Evolutionary conservation across 2,113 vertebrate species (phyloP).

Genomic region (Phainopepla nitens): DNA sequence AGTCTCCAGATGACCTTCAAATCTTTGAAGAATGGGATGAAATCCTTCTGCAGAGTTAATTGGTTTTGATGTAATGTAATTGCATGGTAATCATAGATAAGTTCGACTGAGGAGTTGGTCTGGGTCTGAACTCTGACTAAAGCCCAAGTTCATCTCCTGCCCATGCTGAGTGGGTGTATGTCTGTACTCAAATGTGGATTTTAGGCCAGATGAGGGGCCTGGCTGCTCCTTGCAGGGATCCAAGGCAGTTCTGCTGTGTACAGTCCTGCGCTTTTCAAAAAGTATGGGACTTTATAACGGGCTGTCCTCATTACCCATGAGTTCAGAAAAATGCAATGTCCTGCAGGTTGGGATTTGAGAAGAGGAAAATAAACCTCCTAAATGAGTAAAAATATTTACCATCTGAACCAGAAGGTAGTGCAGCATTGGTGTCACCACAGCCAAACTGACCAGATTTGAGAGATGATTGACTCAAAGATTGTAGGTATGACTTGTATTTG

Average conservation of each 20-base stretch:
- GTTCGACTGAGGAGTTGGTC: neutral
- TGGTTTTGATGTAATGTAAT: neutral
- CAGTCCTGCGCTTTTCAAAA: neutral
- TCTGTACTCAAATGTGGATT: neutral
- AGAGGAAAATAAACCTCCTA: neutral
- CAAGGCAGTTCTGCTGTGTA: neutral
- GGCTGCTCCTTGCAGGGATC: neutral
- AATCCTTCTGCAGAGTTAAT: neutral
- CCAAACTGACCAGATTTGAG: neutral
- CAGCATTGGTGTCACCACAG: fast-evolving
- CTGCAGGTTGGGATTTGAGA: neutral
- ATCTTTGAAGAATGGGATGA: neutral
- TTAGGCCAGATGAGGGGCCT: neutral
- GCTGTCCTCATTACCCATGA: neutral
- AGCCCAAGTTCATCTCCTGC: neutral
- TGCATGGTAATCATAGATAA: neutral
- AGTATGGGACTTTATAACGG: neutral
- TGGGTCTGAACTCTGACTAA: neutral
- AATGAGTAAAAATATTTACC: neutral
- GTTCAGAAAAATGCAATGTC: neutral
- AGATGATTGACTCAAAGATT: neutral
- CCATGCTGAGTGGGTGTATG: neutral
- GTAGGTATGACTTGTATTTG: neutral
- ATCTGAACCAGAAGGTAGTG: neutral
- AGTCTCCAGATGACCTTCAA: neutral